Evolutionary conservation across 2,113 vertebrate species (phyloP).

Genomic region (Gallinago media): DNA sequence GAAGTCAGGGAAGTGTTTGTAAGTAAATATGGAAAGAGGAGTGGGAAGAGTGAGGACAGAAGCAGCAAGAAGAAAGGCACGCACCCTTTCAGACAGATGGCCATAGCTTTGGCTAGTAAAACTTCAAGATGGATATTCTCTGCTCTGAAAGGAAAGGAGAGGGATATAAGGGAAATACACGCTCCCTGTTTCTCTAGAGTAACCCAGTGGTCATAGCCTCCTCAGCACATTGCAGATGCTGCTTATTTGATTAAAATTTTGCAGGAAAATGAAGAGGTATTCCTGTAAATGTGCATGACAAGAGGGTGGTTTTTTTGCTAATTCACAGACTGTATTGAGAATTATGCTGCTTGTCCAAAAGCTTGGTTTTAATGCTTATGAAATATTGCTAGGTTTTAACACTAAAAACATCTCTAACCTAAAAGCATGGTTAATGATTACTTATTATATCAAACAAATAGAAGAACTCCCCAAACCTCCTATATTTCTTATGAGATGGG

Average conservation of each 20-base stretch:
- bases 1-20: neutral
- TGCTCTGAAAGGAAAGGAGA: neutral
- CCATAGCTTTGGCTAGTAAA: neutral
- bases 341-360: neutral
- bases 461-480: neutral
- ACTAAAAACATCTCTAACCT: neutral
- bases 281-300: neutral
- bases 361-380: neutral
- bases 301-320: neutral
- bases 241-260: neutral
- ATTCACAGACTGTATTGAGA: neutral
- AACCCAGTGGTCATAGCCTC: neutral
- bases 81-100: neutral
- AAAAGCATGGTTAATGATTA: neutral
- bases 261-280: neutral
- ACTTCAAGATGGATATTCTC: neutral
- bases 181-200: neutral
- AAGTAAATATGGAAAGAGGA: constrained; percentile 24
- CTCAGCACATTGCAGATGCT: neutral
- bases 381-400: neutral
- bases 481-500: neutral
- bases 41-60: constrained; percentile 12
- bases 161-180: neutral
- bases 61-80: neutral
- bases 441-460: neutral